Conservation (phyloP, 1,140 invertebrate genomes). For the Solenopsis invicta region DNA sequence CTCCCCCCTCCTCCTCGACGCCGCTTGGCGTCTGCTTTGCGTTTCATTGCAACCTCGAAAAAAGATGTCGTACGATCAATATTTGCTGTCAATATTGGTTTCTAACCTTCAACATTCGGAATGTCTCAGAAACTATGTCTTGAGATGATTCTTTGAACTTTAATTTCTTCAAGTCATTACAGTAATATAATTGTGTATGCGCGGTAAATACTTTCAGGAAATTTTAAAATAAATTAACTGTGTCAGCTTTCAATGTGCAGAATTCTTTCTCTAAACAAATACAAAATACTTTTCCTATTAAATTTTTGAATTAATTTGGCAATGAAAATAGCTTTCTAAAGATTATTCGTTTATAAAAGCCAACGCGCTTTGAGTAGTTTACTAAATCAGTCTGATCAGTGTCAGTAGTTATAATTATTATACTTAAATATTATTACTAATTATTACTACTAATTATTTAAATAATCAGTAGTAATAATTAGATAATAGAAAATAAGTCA, state of each 20-base stretch:
- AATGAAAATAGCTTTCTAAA: neutral
- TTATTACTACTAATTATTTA: no score
- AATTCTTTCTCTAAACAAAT: neutral
- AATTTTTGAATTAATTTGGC: neutral
- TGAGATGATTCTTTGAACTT: neutral
- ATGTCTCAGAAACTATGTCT: neutral
- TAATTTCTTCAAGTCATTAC: neutral
- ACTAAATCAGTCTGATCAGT: neutral
- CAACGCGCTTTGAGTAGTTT: constrained; percentile 3
- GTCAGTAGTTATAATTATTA: constrained; percentile 38
- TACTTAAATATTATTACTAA: no score
- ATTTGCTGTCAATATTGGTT: neutral
- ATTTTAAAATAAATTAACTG: neutral
- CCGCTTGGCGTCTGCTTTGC: constrained; percentile 43
- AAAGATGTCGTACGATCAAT: neutral
- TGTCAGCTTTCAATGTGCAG: neutral
- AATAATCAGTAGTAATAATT: neutral
- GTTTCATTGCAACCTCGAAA: constrained; percentile 9
- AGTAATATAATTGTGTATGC: neutral
- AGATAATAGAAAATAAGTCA: no score
- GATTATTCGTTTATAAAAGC: constrained; percentile 8
- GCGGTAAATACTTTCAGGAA: neutral
- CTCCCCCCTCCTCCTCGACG: no score
- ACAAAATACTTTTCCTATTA: neutral
- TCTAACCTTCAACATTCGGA: neutral